Evolutionary conservation across 2,797 vertebrate genomes (phyloP).

Genomic region (Hipposideros larvatus): DNA sequence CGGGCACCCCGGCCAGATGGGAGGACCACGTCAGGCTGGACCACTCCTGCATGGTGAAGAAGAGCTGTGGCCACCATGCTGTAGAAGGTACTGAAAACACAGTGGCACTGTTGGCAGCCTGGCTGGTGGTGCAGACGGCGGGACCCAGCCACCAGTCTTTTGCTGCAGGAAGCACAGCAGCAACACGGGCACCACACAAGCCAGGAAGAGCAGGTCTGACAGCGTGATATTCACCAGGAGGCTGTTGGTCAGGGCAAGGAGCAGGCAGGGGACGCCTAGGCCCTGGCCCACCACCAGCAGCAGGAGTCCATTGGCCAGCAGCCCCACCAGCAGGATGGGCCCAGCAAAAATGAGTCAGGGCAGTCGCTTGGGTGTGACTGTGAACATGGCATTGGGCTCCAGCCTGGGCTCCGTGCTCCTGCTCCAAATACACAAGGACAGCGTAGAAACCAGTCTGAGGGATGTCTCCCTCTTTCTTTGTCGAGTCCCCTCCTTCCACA

Average conservation of each 20-base stretch:
- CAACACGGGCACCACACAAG: not conserved
- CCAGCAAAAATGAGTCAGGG: not conserved
- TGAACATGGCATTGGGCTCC: not conserved
- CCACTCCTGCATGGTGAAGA: not conserved
- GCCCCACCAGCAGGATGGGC: conserved; percentile 48
- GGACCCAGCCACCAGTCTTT: conserved; percentile 34
- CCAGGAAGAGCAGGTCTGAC: not conserved
- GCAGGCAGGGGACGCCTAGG: rapidly evolving
- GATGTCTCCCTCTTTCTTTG: not conserved
- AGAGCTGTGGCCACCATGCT: conserved; percentile 62
- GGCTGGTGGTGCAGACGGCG: conserved; percentile 10
- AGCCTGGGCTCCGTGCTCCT: not conserved
- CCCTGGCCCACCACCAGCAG: not conserved
- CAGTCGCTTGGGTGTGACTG: rapidly evolving
- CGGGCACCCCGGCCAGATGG: rapidly evolving
- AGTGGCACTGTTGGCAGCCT: conserved; percentile 60
- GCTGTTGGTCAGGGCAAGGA: conserved; percentile 38
- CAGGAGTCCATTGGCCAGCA: conserved; percentile 54
- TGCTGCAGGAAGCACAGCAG: conserved; percentile 24
- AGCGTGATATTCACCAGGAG: conserved; percentile 51
- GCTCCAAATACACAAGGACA: not conserved
- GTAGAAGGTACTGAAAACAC: conserved; percentile 69
- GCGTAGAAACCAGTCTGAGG: not conserved
- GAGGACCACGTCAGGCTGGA: not conserved
- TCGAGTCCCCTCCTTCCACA: not conserved